Conservation (phyloP, 1,140 invertebrate species). For the Diprion similis region DNA sequence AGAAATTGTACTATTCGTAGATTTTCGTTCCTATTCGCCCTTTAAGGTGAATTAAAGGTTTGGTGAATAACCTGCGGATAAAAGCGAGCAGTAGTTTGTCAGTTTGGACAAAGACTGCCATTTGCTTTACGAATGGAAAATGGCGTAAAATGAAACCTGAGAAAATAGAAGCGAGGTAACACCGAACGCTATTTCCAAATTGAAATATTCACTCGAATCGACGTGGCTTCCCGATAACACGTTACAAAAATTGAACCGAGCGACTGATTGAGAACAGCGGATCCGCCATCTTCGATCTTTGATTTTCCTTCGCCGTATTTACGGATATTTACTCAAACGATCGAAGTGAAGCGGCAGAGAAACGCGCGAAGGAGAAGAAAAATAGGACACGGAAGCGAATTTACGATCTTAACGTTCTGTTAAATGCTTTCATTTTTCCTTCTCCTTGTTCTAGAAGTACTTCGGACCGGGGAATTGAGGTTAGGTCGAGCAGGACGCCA, state of each 20-base stretch:
- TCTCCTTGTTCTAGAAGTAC: background rate
- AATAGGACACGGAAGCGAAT: background rate
- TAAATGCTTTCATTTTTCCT: background rate
- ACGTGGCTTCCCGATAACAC: background rate
- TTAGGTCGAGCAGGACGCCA: too few relatives aligned
- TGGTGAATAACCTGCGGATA: too few relatives aligned
- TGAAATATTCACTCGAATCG: conserved; percentile 2
- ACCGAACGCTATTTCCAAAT: background rate
- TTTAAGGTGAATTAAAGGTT: too few relatives aligned
- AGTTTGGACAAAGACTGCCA: too few relatives aligned
- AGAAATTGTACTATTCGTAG: too few relatives aligned
- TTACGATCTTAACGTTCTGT: background rate
- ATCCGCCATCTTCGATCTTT: background rate
- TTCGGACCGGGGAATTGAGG: background rate
- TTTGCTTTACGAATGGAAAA: too few relatives aligned
- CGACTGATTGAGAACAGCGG: background rate
- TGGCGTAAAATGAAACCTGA: too few relatives aligned
- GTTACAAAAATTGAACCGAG: background rate
- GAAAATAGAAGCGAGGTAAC: too few relatives aligned
- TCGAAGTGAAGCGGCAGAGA: background rate
- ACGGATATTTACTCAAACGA: background rate
- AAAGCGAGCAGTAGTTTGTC: too few relatives aligned
- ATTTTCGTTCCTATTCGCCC: too few relatives aligned
- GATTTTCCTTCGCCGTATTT: background rate
- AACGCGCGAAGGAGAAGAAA: background rate